phyloP scores from a whole-genome alignment of 2,888 invertebrate genomes.

The Thymelicus lineola region DNA sequence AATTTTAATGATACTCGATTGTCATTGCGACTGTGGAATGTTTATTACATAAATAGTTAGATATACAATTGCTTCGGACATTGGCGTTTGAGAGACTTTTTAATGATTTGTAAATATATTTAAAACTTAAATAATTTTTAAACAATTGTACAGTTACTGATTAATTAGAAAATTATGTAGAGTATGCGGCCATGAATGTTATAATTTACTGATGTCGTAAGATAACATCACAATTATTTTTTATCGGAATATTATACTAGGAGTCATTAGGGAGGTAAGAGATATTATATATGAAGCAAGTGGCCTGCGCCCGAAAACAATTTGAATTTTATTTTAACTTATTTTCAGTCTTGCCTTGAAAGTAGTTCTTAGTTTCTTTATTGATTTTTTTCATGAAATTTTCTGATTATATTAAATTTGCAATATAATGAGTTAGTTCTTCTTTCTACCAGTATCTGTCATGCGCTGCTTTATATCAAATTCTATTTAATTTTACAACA shows the following conservation, averaged over 20 bases:
- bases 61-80: conserved; percentile 41
- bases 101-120: conserved; percentile 73
- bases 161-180: conserved; percentile 66
- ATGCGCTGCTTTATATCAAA: no score
- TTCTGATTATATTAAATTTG: no score
- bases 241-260: conserved; percentile 60
- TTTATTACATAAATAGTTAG: conserved; percentile 29
- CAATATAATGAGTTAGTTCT: no score
- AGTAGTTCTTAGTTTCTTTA: no score
- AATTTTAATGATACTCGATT: neutral
- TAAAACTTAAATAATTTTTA: conserved; percentile 64
- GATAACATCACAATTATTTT: conserved; percentile 69
- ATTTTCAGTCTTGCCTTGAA: no score
- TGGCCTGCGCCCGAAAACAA: no score
- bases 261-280: conserved; percentile 38
- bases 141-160: conserved; percentile 75
- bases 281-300: neutral
- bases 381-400: no score
- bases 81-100: conserved; percentile 52
- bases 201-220: conserved; percentile 60
- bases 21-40: conserved; percentile 23
- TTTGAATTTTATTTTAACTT: no score
- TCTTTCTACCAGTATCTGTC: no score
- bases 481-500: no score
- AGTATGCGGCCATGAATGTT: conserved; percentile 73